phyloP scores from a whole-genome alignment of 1,140 invertebrate species.

The Lepidostoma basale region DNA sequence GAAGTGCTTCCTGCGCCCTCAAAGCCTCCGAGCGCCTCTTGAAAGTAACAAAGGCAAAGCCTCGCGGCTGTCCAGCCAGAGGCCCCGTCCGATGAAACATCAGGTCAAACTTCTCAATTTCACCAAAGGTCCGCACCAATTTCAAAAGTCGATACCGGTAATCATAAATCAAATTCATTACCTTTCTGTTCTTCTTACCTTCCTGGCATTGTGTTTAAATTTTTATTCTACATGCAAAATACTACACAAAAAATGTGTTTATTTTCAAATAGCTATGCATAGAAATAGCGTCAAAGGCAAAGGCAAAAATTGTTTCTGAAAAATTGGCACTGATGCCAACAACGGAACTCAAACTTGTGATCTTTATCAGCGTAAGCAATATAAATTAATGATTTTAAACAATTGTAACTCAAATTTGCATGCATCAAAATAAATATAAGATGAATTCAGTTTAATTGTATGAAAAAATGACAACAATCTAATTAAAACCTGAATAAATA shows the following conservation, averaged over 20 bases:
- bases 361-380: not conserved
- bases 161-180: slow-evolving; percentile 52
- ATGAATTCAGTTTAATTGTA: not conserved
- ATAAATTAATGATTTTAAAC: not conserved
- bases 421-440: not conserved
- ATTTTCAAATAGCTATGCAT: not conserved
- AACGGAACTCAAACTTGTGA: not conserved
- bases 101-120: slow-evolving; percentile 92
- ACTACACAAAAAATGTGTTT: not conserved
- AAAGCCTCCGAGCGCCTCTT: slow-evolving; percentile 69
- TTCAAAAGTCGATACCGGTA: slow-evolving; percentile 92
- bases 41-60: slow-evolving; percentile 94
- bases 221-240: slow-evolving; percentile 41
- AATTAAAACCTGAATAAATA: slow-evolving; percentile 35
- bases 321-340: not conserved
- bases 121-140: slow-evolving; percentile 90
- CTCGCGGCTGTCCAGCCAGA: slow-evolving; percentile 83
- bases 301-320: not conserved
- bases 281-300: not conserved
- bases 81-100: slow-evolving; percentile 90
- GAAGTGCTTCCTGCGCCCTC: slow-evolving; percentile 70
- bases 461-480: not conserved
- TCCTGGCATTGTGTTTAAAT: too few species aligned
- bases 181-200: slow-evolving; percentile 30
- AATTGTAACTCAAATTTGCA: not conserved